Base-by-base conservation (phyloP, 2,888 invertebrate genomes). In the Colostygia pectinataria region DNA sequence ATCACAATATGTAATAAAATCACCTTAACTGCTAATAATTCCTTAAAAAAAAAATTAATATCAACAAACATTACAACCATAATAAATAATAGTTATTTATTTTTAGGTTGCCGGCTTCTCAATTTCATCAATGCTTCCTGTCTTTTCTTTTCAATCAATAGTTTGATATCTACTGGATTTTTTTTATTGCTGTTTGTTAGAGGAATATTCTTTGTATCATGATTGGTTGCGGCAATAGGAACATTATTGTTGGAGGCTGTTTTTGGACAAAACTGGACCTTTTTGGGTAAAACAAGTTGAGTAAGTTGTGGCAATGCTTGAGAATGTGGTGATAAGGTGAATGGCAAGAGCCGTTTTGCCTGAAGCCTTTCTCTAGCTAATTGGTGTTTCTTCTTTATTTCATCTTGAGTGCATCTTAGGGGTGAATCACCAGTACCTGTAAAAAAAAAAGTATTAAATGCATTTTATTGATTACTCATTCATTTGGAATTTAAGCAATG, bases 311-410 rank as follows among this genome's bases (percentile, higher is more conserved):
- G 27, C 34, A 60, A 52, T 31, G 51, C 40, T 24, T 63, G 65
- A 7, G 61, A 55, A 31, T 68, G 66, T 49, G 82, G 80, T 51
- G 80, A 62, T 38, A 73, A 61, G 38, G 87, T 87, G 47, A 87
- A 89, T 4, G 89, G 88, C 9, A 90, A 59, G 5, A 78, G 74
- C 38, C 86, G 74, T 70, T 92, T 93, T 0, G 91, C 90, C 58
- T 92, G 74, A 9, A 93, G 78, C 66, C 87, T 92, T 63, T 92
- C 92, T 69, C 91, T 81, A 1, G 94, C 94, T 63, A 91, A 89
- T 53, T 88, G 74, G 53, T 92, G 90, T 63, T 93, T 93, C 63
- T 80, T 90, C 68, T 92, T 92, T 38, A 94, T 93, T 78, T 93
- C 93, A 54, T 92, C 91, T 25, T 91, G 90, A 13, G 92, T 91